Evolutionary conservation across 1,140 invertebrate genomes (phyloP).

Genomic region (Nephotettix cincticeps): DNA sequence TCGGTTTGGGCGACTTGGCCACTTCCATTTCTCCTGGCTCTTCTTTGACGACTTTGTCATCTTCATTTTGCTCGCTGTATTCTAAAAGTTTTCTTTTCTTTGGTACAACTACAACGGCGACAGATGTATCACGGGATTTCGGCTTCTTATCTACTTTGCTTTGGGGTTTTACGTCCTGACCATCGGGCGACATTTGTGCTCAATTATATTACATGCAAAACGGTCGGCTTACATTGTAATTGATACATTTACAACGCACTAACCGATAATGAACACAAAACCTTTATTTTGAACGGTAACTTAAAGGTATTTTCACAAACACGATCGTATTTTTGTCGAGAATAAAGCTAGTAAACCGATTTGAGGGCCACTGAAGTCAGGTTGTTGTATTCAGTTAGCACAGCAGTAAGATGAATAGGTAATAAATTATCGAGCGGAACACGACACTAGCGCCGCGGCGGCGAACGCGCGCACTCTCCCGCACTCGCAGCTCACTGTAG

Average conservation of each 20-base stretch:
- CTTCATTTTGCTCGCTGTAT: not conserved
- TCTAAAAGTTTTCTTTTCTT: constrained; percentile 9
- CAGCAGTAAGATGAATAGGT: constrained; percentile 13
- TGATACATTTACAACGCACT: too few species aligned
- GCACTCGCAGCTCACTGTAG: not conserved
- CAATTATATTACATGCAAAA: too few species aligned
- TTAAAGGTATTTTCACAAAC: too few species aligned
- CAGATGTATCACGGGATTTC: not conserved
- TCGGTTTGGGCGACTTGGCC: constrained; percentile 13
- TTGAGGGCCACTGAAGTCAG: too few species aligned
- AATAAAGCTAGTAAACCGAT: too few species aligned
- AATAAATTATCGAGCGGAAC: constrained; percentile 17
- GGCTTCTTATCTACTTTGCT: constrained; percentile 3
- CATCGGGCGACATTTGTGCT: constrained; percentile 25
- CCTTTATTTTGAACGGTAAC: too few species aligned
- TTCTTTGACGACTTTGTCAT: constrained; percentile 7
- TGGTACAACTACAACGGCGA: not conserved
- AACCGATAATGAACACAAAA: too few species aligned
- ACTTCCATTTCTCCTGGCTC: not conserved
- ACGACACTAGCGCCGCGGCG: not conserved
- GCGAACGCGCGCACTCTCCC: not conserved
- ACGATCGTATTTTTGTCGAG: too few species aligned
- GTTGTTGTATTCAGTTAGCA: not conserved
- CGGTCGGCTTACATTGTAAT: too few species aligned
- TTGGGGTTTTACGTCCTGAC: not conserved